These are phyloP conservation scores for Julus scanicus DNA, from an alignment of 2,888 invertebrate species.

Conservation along the genomic window DNA sequence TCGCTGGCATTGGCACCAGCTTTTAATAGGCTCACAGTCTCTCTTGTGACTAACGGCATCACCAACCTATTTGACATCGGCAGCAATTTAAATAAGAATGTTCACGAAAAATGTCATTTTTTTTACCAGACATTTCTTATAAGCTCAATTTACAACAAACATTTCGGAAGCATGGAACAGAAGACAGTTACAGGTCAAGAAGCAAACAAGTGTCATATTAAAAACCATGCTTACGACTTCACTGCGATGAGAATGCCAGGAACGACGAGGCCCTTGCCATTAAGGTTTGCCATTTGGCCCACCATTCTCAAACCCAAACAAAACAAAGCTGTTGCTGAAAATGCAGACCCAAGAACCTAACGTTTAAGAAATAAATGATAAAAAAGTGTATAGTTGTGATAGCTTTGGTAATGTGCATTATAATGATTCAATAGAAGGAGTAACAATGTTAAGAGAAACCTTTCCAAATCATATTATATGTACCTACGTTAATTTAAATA, in stretches of 20 bases:
- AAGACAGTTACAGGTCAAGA: not conserved
- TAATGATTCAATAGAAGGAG: not conserved
- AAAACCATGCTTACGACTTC: conserved; percentile 77
- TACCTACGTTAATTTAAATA: not conserved
- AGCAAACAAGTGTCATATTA: not conserved
- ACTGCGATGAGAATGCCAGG: conserved; percentile 89
- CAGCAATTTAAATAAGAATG: not conserved
- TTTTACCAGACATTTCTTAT: not conserved
- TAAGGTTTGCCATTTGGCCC: conserved; percentile 83
- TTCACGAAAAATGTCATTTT: not conserved
- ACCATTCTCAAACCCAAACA: conserved; percentile 91
- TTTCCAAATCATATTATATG: too few relatives aligned
- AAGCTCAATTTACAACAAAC: not conserved
- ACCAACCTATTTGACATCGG: conserved; percentile 68
- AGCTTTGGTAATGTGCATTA: not conserved
- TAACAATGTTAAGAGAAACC: too few relatives aligned
- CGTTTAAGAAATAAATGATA: conserved; percentile 30
- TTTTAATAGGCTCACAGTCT: conserved; percentile 78
- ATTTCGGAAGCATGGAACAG: not conserved
- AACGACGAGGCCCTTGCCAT: conserved; percentile 81
- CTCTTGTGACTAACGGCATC: conserved; percentile 85
- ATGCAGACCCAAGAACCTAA: conserved; percentile 79
- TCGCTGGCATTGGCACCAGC: conserved; percentile 75
- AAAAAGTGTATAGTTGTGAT: not conserved
- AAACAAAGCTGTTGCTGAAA: conserved; percentile 91